Conservation (phyloP, 2,888 invertebrate species). For the Crematogaster levior region DNA sequence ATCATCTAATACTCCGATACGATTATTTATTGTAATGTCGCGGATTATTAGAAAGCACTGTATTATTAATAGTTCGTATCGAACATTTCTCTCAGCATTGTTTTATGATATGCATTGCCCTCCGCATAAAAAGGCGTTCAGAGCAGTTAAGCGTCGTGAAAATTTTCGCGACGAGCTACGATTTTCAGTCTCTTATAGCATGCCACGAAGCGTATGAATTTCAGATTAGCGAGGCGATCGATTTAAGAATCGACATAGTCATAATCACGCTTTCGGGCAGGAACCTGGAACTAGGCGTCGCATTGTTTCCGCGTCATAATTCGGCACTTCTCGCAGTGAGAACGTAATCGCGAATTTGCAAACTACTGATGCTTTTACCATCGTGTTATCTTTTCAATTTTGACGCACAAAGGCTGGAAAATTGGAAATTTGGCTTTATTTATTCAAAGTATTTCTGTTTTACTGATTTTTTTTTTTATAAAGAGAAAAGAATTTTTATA, state of each 20-base stretch:
- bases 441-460: not conserved
- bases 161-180: conserved; percentile 47
- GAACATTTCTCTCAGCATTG: not conserved
- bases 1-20: not conserved
- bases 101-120: conserved; percentile 18
- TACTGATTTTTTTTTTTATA: not conserved
- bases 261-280: not conserved
- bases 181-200: conserved; percentile 70
- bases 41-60: not conserved
- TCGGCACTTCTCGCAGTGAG: not conserved
- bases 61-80: not conserved
- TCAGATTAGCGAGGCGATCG: conserved; percentile 5
- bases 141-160: conserved; percentile 33
- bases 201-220: conserved; percentile 54
- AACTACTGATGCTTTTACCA: conserved; percentile 22
- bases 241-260: conserved; percentile 1
- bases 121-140: not conserved
- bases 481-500: not conserved
- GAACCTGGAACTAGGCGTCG: not conserved
- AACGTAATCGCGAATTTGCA: not conserved
- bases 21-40: not conserved
- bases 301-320: conserved; percentile 3
- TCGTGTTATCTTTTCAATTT: not conserved
- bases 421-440: not conserved
- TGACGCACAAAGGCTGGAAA: not conserved